A percentile compares a stretch with the other conserved stretches of the same genome.
Conservation (phyloP, 2,888 invertebrate species). For the Eupithecia tripunctaria region DNA sequence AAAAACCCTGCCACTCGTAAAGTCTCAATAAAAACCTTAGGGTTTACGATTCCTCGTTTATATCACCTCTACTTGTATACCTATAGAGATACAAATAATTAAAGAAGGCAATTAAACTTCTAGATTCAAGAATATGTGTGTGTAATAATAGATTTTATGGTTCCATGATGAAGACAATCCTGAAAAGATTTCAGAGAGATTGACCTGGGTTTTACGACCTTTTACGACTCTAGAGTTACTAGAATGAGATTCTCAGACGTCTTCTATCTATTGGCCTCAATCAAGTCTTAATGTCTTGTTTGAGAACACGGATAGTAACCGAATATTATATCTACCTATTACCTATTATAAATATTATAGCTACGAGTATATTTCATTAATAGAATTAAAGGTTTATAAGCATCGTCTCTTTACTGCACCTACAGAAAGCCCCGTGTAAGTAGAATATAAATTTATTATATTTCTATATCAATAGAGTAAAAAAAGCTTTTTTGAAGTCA, state of each 20-base stretch:
- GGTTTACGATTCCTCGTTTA: constrained; percentile 70
- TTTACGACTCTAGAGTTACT: background rate
- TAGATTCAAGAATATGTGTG: constrained; percentile 20
- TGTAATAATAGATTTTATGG: constrained; percentile 20
- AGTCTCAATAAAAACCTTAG: constrained; percentile 72
- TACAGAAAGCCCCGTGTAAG: background rate
- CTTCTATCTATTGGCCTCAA: background rate
- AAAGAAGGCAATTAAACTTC: constrained; percentile 34
- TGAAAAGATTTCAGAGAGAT: background rate
- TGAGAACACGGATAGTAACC: background rate
- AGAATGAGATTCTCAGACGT: background rate
- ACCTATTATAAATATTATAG: background rate
- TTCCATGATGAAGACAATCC: constrained; percentile 1
- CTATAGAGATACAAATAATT: constrained; percentile 25
- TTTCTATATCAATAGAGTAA: too few relatives aligned
- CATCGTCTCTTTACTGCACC: background rate
- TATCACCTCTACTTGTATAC: constrained; percentile 47
- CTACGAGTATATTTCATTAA: background rate
- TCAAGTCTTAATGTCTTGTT: background rate
- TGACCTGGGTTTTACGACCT: background rate
- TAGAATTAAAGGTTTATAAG: background rate
- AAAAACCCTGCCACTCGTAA: constrained; percentile 68
- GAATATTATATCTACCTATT: background rate
- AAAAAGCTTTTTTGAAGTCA: too few relatives aligned
- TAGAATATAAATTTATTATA: too few relatives aligned